A percentile compares a stretch with the other conserved stretches of the same genome.
These are phyloP conservation scores for Microtus pennsylvanicus DNA, from an alignment of 2,113 vertebrate genomes.

Conservation along the genomic window DNA sequence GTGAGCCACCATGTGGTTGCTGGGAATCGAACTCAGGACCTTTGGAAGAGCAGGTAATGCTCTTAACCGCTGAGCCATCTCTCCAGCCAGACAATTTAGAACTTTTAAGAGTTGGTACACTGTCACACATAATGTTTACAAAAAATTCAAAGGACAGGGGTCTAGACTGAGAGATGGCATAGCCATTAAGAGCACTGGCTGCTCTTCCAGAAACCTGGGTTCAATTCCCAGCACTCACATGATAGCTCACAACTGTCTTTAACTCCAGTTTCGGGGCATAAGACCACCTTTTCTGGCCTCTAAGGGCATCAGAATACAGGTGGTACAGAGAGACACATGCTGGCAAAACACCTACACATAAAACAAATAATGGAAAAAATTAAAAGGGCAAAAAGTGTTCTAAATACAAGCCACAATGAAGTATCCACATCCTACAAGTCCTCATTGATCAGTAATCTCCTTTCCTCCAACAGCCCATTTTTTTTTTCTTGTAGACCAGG, in stretches of 20 bases:
- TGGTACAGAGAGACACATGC: not conserved
- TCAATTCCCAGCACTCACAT: not conserved
- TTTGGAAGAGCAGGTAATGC: no score
- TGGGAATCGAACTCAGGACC: no score
- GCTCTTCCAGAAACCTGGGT: not conserved
- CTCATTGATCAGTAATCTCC: not conserved
- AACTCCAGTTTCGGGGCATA: not conserved
- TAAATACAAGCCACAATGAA: not conserved
- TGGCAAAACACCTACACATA: not conserved
- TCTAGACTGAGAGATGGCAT: not conserved
- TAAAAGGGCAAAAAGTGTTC: not conserved
- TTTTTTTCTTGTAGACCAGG: no score
- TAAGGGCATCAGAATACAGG: not conserved
- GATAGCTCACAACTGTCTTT: not conserved
- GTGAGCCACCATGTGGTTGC: no score
- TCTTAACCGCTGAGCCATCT: no score
- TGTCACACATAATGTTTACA: not conserved
- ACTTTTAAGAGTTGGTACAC: slow-evolving; percentile 21
- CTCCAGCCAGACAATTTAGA: not conserved
- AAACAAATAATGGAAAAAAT: not conserved
- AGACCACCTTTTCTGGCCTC: not conserved
- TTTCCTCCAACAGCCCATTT: not conserved
- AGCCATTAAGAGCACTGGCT: not conserved
- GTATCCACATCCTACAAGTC: not conserved
- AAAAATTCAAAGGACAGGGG: not conserved